Base-by-base conservation (phyloP, 2,113 vertebrate genomes). In the Pangasianodon hypophthalmus region DNA sequence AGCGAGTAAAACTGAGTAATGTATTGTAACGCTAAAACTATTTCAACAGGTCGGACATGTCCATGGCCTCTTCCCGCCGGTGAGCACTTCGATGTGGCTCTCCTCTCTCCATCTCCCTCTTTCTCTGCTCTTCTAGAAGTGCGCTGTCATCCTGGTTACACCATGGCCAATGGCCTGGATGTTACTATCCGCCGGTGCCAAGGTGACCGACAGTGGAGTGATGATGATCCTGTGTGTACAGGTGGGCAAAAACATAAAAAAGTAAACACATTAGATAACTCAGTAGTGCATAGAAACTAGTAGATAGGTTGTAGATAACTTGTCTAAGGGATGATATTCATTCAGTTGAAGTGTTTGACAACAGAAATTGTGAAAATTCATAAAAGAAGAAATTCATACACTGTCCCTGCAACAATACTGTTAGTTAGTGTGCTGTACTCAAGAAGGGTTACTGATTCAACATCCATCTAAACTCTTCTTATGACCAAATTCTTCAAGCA, bases 151-250 rank as follows among this genome's bases (percentile, higher is more conserved):
- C 88, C 94, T 0, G 96, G 96, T 67, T 96, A 95, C 90, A 86
- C 86, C n/a, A 92, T 95, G 92, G 92, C 93, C 86, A 93, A 62
- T 9, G 95, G 96, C 88, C 86, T 95, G 91, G 94, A 96, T 73
- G 91, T 80, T 84, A 92, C 92, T 46, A 93, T 95, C 81, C 96
- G 95, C 79, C 96, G 95, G 93, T 97, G 97, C 92, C 97, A 97
- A 92, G 96, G 96, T 85, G 96, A 97, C 93, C 93, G 95, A n/a
- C 96, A 95, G 92, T 97, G 97, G 96, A 97, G 97, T 87, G 95
- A 96, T 41, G 94, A 95, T 46, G 94, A 96, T 89, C 95, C 95
- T 86, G 86, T 92, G 88, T 97, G 96, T 94, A 93, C 93, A 94
- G 96, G 96, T 97, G 93, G 85, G 95, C 91, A 86, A 89, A 52